Base-by-base conservation (phyloP, 2,113 vertebrate genomes). In the Trichechus manatus region DNA sequence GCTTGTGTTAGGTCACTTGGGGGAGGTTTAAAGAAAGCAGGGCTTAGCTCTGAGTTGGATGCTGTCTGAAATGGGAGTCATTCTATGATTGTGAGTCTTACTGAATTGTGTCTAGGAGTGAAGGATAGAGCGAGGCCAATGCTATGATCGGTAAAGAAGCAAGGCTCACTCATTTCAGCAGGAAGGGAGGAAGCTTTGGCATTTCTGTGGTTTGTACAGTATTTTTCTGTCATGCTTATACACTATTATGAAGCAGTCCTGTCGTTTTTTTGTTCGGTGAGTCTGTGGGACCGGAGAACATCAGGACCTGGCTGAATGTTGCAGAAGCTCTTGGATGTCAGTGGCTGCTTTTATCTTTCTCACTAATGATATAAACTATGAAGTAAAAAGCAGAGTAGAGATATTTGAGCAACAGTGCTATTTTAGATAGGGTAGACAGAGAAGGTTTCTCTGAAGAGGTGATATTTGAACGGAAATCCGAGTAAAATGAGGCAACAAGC, bases 391-490 rank as follows among this genome's bases (percentile, higher is more conserved):
- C 39, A 93, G 13, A 13, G 11, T 15, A 29, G 47, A 1, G 11
- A 9, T 3, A 3, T 0, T 11, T 3, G 13, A 63, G 27, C 6
- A 17, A 7, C 1, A 31, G 3, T 19, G 3, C 11, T 53, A 0
- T 53, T 63, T 44, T 44, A 31, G 47, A 64, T 11, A 25, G 7
- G 39, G 22, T 19, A 3, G 39, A 22, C 36, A 47, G 59, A 59
- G 25, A 47, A 56, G 42, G 33, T 39, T 47, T 86, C 17, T 70
- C 84, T 29, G 63, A 64, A 74, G 78, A 81, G 15, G 9, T 22
- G 33, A 10, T 11, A 39, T 22, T 61, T 82, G 59, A 64, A 33
- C 29, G 78, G 9, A 31, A 53, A 42, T 33, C 8, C n/a, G 20
- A 82, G n/a, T 63, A n/a, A 70, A 78, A 68, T 5, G 50, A 89